phyloP scores from a whole-genome alignment of 2,797 vertebrate genomes.

The Sphenopsis melanotis region DNA sequence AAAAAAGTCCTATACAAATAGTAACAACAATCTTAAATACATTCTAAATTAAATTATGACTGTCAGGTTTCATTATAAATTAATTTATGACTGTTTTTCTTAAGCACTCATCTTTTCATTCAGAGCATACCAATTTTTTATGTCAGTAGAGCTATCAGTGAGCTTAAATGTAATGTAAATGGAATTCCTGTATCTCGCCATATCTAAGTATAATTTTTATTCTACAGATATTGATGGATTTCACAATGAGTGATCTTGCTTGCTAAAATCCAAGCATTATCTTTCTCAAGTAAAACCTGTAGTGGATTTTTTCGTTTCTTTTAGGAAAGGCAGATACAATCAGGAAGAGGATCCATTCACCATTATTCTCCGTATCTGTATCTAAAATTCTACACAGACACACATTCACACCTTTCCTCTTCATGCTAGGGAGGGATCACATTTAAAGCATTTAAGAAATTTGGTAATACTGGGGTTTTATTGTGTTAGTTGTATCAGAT shows the following conservation, averaged over 20 bases:
- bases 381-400: not conserved
- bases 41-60: conserved; percentile 67
- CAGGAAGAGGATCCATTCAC: not conserved
- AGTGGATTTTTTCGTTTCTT: not conserved
- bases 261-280: not conserved
- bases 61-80: conserved; percentile 51
- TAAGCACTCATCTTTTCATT: conserved; percentile 51
- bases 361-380: not conserved
- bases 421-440: not conserved
- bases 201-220: not conserved
- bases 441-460: conserved; percentile 11
- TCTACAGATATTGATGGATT: not conserved
- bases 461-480: not conserved
- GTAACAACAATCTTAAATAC: conserved; percentile 53
- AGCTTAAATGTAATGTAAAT: conserved; percentile 32
- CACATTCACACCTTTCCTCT: not conserved
- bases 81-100: conserved; percentile 68
- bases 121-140: conserved; percentile 38
- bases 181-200: not conserved
- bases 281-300: not conserved
- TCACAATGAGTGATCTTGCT: not conserved
- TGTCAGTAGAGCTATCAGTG: conserved; percentile 19
- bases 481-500: not conserved
- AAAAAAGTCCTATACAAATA: conserved; percentile 46
- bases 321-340: not conserved